These are phyloP conservation scores for Celastrina argiolus DNA, from an alignment of 2,888 invertebrate species.

Conservation along the genomic window DNA sequence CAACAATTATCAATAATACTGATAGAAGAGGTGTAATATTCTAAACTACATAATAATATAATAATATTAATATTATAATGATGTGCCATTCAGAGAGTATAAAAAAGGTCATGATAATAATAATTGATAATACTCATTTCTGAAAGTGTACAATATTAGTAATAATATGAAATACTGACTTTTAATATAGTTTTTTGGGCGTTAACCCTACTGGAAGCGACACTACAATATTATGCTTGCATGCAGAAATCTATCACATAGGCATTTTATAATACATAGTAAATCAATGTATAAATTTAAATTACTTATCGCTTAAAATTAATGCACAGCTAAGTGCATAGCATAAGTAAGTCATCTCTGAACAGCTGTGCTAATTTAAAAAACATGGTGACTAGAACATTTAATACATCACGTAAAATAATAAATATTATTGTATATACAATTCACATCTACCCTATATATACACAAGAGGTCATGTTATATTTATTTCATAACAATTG, in stretches of 20 bases:
- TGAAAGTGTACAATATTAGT: not conserved
- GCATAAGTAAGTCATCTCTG: not conserved
- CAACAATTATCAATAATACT: slow-evolving; percentile 16
- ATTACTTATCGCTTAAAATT: not conserved
- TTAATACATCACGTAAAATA: slow-evolving; percentile 18
- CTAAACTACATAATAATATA: not conserved
- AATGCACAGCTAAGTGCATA: too few relatives aligned
- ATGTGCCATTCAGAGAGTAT: not conserved
- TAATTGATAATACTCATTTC: too few relatives aligned
- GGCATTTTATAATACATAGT: not conserved
- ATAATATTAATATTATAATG: slow-evolving; percentile 1
- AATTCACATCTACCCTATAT: slow-evolving; percentile 12
- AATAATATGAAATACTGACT: not conserved
- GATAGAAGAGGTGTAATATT: not conserved
- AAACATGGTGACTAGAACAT: slow-evolving; percentile 35
- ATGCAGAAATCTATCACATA: not conserved
- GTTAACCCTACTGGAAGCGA: not conserved
- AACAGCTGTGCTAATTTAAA: slow-evolving; percentile 28
- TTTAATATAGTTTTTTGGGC: not conserved
- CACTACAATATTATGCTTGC: not conserved
- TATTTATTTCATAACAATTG: not conserved
- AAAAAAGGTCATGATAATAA: not conserved
- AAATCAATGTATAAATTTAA: not conserved
- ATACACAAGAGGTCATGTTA: not conserved
- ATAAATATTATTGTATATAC: slow-evolving; percentile 15